Evolutionary conservation across 2,113 vertebrate genomes (phyloP).

Genomic region (Indicator maculatus): DNA sequence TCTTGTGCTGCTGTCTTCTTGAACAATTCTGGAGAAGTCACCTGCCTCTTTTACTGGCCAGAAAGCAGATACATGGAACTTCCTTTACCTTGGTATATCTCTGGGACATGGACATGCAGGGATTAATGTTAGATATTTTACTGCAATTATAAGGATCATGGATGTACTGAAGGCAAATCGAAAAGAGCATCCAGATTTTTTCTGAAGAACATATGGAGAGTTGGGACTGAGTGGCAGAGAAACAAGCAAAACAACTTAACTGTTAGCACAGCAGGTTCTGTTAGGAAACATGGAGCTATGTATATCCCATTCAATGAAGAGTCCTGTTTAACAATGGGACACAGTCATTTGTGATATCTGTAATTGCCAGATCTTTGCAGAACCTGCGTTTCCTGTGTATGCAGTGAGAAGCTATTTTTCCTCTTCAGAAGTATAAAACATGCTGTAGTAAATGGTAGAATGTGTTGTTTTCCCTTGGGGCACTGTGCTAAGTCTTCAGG

Average conservation of each 20-base stretch:
- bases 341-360: fast-evolving
- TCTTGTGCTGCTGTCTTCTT: background rate
- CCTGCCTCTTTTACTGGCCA: background rate
- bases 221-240: background rate
- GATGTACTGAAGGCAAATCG: background rate
- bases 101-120: no score
- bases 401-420: background rate
- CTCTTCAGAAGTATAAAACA: background rate
- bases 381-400: background rate
- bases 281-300: background rate
- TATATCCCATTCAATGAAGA: background rate
- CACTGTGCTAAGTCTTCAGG: background rate
- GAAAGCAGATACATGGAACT: background rate
- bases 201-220: background rate
- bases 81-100: background rate
- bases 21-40: background rate
- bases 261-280: background rate
- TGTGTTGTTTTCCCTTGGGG: background rate
- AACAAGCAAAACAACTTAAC: background rate
- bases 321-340: background rate
- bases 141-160: background rate
- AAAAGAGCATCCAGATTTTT: background rate
- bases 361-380: background rate
- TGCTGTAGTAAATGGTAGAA: background rate
- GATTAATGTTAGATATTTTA: background rate